A percentile compares a stretch with the other conserved stretches of the same genome.
Evolutionary conservation across 2,888 invertebrate species (phyloP).

Genomic region (Acanthosoma haemorrhoidale): DNA sequence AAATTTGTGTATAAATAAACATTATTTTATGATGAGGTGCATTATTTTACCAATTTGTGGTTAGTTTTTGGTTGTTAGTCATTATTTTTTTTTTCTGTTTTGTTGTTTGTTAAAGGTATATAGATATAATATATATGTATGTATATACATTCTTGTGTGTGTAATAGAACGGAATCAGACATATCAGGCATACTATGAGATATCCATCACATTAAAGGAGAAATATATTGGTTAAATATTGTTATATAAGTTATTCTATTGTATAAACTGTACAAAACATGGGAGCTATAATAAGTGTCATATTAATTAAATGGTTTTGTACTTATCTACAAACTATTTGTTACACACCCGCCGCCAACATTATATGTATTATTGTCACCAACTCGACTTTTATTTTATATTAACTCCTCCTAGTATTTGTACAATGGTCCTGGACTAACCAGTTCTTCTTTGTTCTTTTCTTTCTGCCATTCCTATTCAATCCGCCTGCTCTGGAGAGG

Average conservation of each 20-base stretch:
- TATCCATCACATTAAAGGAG: background rate
- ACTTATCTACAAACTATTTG: background rate
- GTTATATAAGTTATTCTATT: slow-evolving; percentile 5
- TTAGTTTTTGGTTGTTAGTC: background rate
- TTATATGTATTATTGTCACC: background rate
- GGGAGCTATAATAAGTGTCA: background rate
- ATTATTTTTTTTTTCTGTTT: background rate
- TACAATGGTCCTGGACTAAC: too few species aligned
- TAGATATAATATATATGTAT: too few species aligned
- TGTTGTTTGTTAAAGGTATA: background rate
- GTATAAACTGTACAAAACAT: slow-evolving; percentile 8
- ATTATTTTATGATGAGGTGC: slow-evolving; percentile 2
- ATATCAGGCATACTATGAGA: background rate
- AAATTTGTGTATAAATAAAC: background rate
- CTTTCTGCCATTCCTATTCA: too few species aligned
- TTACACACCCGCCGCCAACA: background rate
- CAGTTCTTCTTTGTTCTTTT: too few species aligned
- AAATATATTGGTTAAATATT: slow-evolving; percentile 7
- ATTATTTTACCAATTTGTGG: slow-evolving; percentile 7
- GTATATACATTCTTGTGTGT: background rate
- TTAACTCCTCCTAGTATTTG: too few species aligned
- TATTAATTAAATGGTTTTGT: background rate
- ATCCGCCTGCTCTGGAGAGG: too few species aligned
- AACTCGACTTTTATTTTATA: too few species aligned
- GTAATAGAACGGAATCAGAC: background rate